Conservation (phyloP, 2,888 invertebrate species). For the Gnatocerus cornutus region DNA sequence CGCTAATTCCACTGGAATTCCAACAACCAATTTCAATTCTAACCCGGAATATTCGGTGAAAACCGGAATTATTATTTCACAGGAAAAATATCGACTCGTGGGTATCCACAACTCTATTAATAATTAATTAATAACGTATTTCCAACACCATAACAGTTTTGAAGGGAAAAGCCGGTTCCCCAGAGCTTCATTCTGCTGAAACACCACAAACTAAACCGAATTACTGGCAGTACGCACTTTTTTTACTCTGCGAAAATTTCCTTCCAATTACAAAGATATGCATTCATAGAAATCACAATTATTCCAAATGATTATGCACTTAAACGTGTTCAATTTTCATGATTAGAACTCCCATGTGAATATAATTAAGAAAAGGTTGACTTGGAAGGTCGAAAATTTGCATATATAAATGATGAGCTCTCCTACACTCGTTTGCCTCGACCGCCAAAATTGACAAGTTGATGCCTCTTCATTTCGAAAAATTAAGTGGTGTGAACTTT, state of each 20-base stretch:
- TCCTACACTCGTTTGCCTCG: constrained; percentile 1
- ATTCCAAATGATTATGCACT: not conserved
- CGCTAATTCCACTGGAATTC: not conserved
- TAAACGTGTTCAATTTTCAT: not conserved
- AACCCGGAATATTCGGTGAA: constrained; percentile 6
- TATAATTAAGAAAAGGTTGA: not conserved
- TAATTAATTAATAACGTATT: constrained; percentile 1
- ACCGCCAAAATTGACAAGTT: not conserved
- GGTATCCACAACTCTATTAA: constrained; percentile 1
- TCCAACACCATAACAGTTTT: constrained; percentile 7
- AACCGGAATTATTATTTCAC: constrained; percentile 13
- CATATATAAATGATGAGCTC: constrained; percentile 1
- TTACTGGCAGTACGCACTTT: too few relatives aligned
- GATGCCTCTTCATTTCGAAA: not conserved
- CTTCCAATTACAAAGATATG: too few relatives aligned
- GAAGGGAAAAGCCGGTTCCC: too few relatives aligned
- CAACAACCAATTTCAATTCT: not conserved
- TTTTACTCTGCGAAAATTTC: too few relatives aligned
- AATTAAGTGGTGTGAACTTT: not conserved
- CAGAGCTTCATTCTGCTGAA: too few relatives aligned
- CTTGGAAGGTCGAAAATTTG: not conserved
- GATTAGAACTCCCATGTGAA: not conserved
- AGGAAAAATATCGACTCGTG: constrained; percentile 11
- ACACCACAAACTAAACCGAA: too few relatives aligned
- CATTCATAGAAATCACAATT: too few relatives aligned